A percentile compares a stretch with the other conserved stretches of the same genome.
These are phyloP conservation scores for Cercopithecus mona DNA, from an alignment of 2,113 vertebrate species.

Conservation along the genomic window DNA sequence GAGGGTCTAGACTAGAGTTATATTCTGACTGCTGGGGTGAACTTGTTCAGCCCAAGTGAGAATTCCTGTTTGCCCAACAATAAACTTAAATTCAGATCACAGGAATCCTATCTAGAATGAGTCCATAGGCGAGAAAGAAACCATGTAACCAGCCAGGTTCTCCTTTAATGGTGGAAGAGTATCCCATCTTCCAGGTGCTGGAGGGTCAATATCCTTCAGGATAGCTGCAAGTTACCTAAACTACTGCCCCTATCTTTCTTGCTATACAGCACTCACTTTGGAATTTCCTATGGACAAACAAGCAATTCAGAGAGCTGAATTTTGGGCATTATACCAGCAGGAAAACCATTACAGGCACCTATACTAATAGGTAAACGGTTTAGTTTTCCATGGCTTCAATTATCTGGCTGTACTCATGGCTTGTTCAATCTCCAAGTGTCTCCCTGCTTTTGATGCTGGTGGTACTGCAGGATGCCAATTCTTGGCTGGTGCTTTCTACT, in stretches of 20 bases:
- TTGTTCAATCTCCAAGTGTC: neutral
- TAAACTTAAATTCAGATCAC: constrained; percentile 4
- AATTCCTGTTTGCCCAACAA: neutral
- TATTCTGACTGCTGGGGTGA: neutral
- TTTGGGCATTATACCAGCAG: neutral
- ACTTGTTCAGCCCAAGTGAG: neutral
- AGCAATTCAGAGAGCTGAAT: neutral
- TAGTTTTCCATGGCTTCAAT: neutral
- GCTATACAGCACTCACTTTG: neutral
- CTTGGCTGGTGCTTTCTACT: neutral
- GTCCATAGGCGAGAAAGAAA: neutral
- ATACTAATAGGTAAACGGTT: neutral
- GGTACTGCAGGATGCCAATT: neutral
- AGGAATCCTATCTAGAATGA: neutral
- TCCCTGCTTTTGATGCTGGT: neutral
- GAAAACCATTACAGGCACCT: neutral
- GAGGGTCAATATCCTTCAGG: neutral
- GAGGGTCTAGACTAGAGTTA: neutral
- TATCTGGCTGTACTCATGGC: neutral
- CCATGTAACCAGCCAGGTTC: neutral
- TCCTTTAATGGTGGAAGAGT: neutral
- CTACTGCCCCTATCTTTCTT: neutral
- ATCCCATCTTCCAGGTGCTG: neutral
- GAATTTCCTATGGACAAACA: neutral
- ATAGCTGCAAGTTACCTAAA: neutral